A percentile compares a stretch with the other conserved stretches of the same genome.
These are phyloP conservation scores for Hemibagrus guttatus DNA, from an alignment of 2,797 vertebrate species.

Conservation along the genomic window DNA sequence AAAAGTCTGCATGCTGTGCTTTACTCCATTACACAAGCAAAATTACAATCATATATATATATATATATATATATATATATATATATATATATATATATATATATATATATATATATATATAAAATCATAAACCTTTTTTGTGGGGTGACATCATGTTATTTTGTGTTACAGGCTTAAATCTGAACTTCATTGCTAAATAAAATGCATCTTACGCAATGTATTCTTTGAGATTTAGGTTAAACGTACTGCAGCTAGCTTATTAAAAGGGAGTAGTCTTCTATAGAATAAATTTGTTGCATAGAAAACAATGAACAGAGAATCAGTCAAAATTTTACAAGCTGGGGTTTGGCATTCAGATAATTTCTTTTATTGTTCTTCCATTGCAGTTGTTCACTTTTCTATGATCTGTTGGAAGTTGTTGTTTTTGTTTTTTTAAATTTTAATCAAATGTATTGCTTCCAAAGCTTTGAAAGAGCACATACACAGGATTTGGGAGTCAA, in stretches of 20 bases:
- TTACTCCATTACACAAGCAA: not conserved
- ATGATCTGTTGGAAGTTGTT: not conserved
- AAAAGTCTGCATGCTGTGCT: not conserved
- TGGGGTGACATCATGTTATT: not conserved
- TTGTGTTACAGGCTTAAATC: not conserved
- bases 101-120: no score
- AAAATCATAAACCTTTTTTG: not conserved
- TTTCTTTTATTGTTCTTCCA: not conserved
- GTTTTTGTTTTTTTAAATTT: not conserved
- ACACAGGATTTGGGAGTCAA: slow-evolving; percentile 7
- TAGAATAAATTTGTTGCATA: not conserved
- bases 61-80: no score
- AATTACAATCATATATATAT: not conserved
- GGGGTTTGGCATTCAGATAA: not conserved
- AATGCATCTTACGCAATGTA: not conserved
- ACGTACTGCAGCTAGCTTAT: not conserved
- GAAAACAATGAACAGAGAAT: not conserved
- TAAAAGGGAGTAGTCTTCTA: not conserved
- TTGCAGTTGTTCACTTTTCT: not conserved
- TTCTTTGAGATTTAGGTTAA: not conserved
- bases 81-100: no score
- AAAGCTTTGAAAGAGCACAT: not conserved
- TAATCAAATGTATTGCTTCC: slow-evolving; percentile 7
- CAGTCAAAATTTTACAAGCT: not conserved
- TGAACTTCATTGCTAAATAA: not conserved